These are phyloP conservation scores for Cotesia glomerata DNA, from an alignment of 1,140 invertebrate species.

Conservation along the genomic window DNA sequence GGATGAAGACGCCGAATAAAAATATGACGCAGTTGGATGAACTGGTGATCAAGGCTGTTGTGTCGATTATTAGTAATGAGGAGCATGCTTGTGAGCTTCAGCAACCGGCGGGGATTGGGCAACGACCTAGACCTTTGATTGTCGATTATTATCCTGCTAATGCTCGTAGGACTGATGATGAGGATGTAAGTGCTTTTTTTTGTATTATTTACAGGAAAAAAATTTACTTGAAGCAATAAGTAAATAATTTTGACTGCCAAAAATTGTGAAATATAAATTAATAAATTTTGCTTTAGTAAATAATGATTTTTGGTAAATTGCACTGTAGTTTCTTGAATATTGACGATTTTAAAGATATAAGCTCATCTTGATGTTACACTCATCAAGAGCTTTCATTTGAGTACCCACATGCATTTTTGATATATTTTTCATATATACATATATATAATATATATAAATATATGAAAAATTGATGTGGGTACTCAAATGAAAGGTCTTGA, in stretches of 20 bases:
- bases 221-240: background rate
- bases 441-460: too few species aligned
- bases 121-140: conserved; percentile 73
- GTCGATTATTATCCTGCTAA: conserved; percentile 64
- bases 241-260: background rate
- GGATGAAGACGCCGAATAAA: conserved; percentile 76
- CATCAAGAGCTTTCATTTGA: too few species aligned
- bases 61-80: conserved; percentile 74
- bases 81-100: conserved; percentile 74
- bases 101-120: conserved; percentile 79
- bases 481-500: too few species aligned
- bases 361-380: too few species aligned
- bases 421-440: too few species aligned
- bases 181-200: conserved; percentile 37
- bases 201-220: background rate
- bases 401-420: too few species aligned
- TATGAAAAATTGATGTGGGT: too few species aligned
- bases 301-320: too few species aligned
- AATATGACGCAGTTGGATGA: conserved; percentile 73
- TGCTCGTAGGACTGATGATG: conserved; percentile 51
- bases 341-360: too few species aligned
- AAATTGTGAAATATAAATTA: too few species aligned
- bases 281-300: too few species aligned
- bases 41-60: conserved; percentile 72
- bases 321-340: too few species aligned